A percentile compares a stretch with the other conserved stretches of the same genome.
Evolutionary conservation across 2,888 invertebrate species (phyloP).

Genomic region (Thereva unica): DNA sequence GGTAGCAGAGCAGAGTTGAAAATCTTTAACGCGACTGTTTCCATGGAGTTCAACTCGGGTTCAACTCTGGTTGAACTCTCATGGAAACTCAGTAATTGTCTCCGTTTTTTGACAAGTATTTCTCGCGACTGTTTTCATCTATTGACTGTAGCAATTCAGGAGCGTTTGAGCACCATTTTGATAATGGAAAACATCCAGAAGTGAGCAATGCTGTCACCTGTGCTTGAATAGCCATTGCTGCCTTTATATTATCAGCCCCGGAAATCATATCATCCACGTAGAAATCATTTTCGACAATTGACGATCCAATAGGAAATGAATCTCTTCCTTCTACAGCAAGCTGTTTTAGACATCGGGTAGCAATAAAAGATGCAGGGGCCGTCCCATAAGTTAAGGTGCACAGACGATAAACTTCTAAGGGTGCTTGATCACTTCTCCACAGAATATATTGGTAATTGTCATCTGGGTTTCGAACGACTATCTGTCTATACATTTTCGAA

Average conservation of each 20-base stretch:
- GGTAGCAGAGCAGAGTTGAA: too few relatives aligned
- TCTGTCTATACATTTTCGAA: constrained; percentile 47
- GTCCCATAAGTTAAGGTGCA: too few relatives aligned
- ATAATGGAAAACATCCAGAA: background rate
- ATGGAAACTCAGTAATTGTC: too few relatives aligned
- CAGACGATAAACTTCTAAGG: too few relatives aligned
- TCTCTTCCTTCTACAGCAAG: background rate
- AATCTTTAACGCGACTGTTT: too few relatives aligned
- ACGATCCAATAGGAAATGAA: background rate
- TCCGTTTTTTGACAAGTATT: background rate
- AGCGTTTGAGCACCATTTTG: constrained; percentile 3
- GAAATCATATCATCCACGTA: constrained; percentile 6
- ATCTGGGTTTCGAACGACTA: too few relatives aligned
- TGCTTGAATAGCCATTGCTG: background rate
- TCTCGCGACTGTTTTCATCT: background rate
- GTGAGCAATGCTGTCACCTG: background rate
- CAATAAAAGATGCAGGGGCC: background rate
- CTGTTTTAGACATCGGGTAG: constrained; percentile 6
- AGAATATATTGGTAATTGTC: too few relatives aligned
- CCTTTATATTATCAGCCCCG: background rate
- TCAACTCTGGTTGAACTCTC: too few relatives aligned
- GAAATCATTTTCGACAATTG: background rate
- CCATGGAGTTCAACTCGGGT: too few relatives aligned
- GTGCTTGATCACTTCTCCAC: too few relatives aligned
- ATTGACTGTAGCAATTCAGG: background rate